Evolutionary conservation across 2,888 invertebrate genomes (phyloP).

Genomic region (Leucophenga montana): DNA sequence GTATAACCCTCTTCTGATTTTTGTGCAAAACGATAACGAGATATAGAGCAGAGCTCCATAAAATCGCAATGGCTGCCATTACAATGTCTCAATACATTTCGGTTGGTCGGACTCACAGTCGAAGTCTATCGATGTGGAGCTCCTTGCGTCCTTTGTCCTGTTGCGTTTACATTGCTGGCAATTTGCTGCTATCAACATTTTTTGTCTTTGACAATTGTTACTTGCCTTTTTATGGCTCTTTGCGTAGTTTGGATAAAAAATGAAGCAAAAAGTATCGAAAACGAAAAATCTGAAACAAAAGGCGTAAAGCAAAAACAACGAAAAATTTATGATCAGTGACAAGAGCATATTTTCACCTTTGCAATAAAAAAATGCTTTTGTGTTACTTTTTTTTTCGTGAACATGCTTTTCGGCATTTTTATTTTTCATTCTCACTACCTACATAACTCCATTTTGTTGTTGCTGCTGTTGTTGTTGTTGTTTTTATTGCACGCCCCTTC

Average conservation of each 20-base stretch:
- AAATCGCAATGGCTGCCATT: constrained; percentile 9
- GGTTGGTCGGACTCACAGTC: not conserved
- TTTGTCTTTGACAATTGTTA: constrained; percentile 52
- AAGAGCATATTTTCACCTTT: constrained; percentile 65
- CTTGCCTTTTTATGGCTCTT: constrained; percentile 51
- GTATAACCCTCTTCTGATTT: too few species aligned
- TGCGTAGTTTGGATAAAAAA: constrained; percentile 26
- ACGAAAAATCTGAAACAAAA: constrained; percentile 7
- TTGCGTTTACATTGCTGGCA: constrained; percentile 29
- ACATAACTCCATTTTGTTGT: not conserved
- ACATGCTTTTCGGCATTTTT: not conserved
- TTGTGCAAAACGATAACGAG: not conserved
- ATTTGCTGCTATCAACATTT: constrained; percentile 46
- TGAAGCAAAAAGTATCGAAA: not conserved
- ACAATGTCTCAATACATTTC: constrained; percentile 13
- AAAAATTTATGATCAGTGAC: constrained; percentile 65
- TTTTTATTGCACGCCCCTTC: constrained; percentile 54
- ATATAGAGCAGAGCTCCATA: not conserved
- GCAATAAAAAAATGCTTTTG: constrained; percentile 48
- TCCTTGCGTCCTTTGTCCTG: constrained; percentile 12
- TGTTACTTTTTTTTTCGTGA: constrained; percentile 33
- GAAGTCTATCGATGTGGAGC: constrained; percentile 35
- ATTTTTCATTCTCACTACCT: not conserved
- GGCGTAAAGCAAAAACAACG: constrained; percentile 36
- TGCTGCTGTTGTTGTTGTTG: constrained; percentile 20